These are phyloP conservation scores for Perca flavescens DNA, from an alignment of 2,113 vertebrate genomes.

Conservation along the genomic window DNA sequence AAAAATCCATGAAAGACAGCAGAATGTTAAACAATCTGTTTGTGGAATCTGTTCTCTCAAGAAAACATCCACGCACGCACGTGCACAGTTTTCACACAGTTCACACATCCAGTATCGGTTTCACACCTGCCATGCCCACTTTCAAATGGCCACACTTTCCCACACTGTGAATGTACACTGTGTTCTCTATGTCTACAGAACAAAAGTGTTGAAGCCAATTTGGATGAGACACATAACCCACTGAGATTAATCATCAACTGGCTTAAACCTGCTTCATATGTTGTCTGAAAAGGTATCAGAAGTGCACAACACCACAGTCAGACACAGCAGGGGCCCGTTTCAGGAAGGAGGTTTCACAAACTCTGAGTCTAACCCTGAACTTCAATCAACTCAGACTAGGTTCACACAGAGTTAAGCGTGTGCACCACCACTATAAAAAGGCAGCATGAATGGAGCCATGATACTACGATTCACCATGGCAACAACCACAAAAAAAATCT, in stretches of 20 bases:
- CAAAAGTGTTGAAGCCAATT: not conserved
- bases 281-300: not conserved
- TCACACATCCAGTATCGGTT: conserved; percentile 12
- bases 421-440: too few relatives aligned
- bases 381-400: too few relatives aligned
- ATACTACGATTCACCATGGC: too few relatives aligned
- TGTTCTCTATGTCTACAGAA: too few relatives aligned
- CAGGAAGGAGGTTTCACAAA: too few relatives aligned
- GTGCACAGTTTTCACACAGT: not conserved
- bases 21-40: not conserved
- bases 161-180: not conserved
- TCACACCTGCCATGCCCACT: conserved; percentile 6
- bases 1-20: not conserved
- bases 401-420: too few relatives aligned
- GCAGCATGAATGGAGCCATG: too few relatives aligned
- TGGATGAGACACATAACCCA: not conserved
- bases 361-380: too few relatives aligned
- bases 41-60: not conserved
- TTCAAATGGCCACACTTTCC: conserved; percentile 1
- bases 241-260: not conserved
- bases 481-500: too few relatives aligned
- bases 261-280: not conserved
- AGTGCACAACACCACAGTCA: not conserved
- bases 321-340: not conserved
- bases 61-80: not conserved